Base-by-base conservation (phyloP, 1,140 invertebrate species). In the Neocloeon triangulifer region DNA sequence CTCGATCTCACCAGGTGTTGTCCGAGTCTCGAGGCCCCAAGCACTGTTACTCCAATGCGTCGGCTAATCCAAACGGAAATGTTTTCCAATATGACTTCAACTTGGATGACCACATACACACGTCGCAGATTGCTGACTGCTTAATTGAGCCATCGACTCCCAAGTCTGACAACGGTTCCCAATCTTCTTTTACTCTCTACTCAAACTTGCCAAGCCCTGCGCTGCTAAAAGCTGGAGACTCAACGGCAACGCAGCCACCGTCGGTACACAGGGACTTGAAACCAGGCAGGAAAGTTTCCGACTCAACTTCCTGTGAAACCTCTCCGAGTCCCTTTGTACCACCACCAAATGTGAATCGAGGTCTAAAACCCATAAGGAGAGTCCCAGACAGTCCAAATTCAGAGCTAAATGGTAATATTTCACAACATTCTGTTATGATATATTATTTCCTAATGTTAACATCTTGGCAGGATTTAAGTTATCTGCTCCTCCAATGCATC, bases 201-300 rank as follows among this genome's bases (percentile, higher is more conserved):
- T 67, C 60, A 2, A 68, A 66, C 49, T 45, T 66, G 14, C 58
- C 63, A 9, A 65, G 61, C 47, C 61, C 66, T 22, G n/a, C n/a
- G n/a, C n/a, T n/a, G n/a, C 41, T 42, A 3, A 43, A 60, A 16
- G 30, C 40, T 16, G 17, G 30, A 14, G 35, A 37, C 21, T 22
- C 28, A 25, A 41, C 36, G 35, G 25, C 35, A 6, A 33, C 34
- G 21, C 29, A 61, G 25, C 75, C 78, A 6, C 77, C 77, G 4
- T 57, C 60, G 6, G 72, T 82, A 18, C 73, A 85, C 46, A 58
- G 80, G 9, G 69, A 68, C 25, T 54, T 85, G 2, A 88, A 88
- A 48, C 81, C 81, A 12, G 66, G 59, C 41, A 49, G 61, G 32
- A 65, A 62, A 46, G 49, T 57, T 9, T 69, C 64, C 25, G 66